These are phyloP conservation scores for Spatulosminthurus flaviceps DNA, from an alignment of 2,888 invertebrate species.

Conservation along the genomic window DNA sequence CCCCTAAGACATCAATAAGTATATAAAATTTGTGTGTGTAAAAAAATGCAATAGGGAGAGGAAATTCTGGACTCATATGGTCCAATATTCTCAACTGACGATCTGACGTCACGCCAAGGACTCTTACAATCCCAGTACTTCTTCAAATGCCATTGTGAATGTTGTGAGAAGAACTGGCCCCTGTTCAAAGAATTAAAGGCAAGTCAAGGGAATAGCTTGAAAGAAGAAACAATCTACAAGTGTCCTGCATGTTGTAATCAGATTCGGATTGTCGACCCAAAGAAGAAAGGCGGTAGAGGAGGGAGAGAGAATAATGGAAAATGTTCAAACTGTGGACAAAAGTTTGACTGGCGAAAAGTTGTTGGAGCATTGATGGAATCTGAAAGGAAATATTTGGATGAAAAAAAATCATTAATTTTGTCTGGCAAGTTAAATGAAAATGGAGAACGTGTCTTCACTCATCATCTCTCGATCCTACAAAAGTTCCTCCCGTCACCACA, in stretches of 20 bases:
- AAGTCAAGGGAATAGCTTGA: constrained; percentile 14
- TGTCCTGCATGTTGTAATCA: constrained; percentile 29
- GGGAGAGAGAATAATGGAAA: constrained; percentile 22
- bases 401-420: constrained; percentile 52
- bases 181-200: constrained; percentile 41
- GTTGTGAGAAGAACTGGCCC: constrained; percentile 67
- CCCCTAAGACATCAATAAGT: no score
- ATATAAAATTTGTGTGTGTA: no score
- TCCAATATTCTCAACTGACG: constrained; percentile 66
- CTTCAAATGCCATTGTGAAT: constrained; percentile 67
- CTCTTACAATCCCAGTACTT: constrained; percentile 67
- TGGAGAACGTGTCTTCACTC: constrained; percentile 47
- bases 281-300: background rate
- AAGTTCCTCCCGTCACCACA: constrained; percentile 52
- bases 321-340: constrained; percentile 54
- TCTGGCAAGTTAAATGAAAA: constrained; percentile 46
- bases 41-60: constrained; percentile 65
- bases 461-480: constrained; percentile 53
- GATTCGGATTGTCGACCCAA: no score
- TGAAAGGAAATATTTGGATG: constrained; percentile 47
- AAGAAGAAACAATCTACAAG: constrained; percentile 35
- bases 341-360: constrained; percentile 49
- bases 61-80: constrained; percentile 69
- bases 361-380: constrained; percentile 38
- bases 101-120: constrained; percentile 65